Evolutionary conservation across 2,113 vertebrate genomes (phyloP), one percentile per base, ranked within the genome.

Genomic region (Henicopernis longicauda): DNA sequence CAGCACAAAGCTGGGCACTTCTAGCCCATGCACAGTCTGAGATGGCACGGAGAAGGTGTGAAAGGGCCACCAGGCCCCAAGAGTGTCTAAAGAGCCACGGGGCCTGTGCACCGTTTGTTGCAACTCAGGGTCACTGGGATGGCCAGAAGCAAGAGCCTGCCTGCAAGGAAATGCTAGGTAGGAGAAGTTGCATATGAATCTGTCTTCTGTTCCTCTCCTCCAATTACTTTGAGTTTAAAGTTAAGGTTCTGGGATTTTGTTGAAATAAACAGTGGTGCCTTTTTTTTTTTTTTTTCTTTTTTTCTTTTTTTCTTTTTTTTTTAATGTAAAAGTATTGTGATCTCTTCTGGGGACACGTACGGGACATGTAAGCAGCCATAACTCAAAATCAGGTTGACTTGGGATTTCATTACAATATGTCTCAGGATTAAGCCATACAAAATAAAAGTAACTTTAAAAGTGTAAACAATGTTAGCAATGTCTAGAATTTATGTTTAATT

Each of bases 81-180:
- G 62, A 49, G 22, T 3, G 4, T 32, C 6, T 38, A 6, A 57
- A 52, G 32, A 76, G 18, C 26, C 32, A 22, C 0, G 0, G n/a
- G 26, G 18, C 22, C 32, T 76, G 2, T 17, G 32, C 11, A 6
- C 15, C 5, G 40, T 40, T 80, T 80, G 5, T 42, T 49, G 26
- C n/a, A 17, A 19, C 10, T 42, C 2, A 0, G 54, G 3, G 4
- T 50, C 49, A 11, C 55, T 55, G n/a, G 31, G 47, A 13, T 86
- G 40, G 12, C 40, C 47, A 32, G 47, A 62, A 81, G 31, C n/a
- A 32, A 49, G 61, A 65, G 13, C 13, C 55, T 42, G 22, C 36
- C 55, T 87, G 32, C 42, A 25, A 76, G 26, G 19, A 47, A 69
- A 29, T 29, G 22, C 10, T 42, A 11, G 16, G 31, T n/a, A 40